Base-by-base conservation (phyloP, 2,113 vertebrate species). In the Microcebus tavaratra region DNA sequence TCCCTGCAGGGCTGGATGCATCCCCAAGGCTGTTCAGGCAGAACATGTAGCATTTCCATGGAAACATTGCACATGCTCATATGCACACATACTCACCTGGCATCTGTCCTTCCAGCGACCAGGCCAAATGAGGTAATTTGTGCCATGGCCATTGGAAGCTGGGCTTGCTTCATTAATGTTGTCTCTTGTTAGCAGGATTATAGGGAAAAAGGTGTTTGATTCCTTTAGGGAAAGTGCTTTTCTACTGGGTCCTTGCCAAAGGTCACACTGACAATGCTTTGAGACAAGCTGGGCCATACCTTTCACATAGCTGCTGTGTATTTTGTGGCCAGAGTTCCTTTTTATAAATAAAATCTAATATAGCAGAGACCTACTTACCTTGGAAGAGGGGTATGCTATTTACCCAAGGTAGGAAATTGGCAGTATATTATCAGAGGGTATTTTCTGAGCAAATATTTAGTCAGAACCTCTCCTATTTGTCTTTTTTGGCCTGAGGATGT, bases 381-480 rank as follows among this genome's bases (percentile, higher is more conserved):
- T 97, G 76, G 90, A 88, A 97, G 78, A 96, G 57, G 72, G 63
- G 59, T 15, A 82, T 98, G 91, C 93, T 98, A 98, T 98, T 98
- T 98, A 94, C 97, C 39, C 84, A 95, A 92, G 90, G 76, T 92
- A 97, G 57, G 50, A 93, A 96, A 91, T 97, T 96, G 98, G 97
- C 95, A 94, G 86, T 95, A 94, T 93, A 97, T 98, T 98, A 97
- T 96, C 97, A 95, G 25, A 97, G 94, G 91, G 88, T 96, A 96
- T 98, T 97, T 97, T 97, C 95, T 97, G 93, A 95, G 73, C 95
- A 98, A 98, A 98, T 98, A 98, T 98, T 97, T 97, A 96, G 96
- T 94, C 93, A 96, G 65, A 94, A 94, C 86, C 80, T 95, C 70
- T 97, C 90, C 18, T 90, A 85, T 97, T 98, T 97, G 86, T 95